Evolutionary conservation across 2,888 invertebrate genomes (phyloP).

Genomic region (Hofmannophila pseudospretella): DNA sequence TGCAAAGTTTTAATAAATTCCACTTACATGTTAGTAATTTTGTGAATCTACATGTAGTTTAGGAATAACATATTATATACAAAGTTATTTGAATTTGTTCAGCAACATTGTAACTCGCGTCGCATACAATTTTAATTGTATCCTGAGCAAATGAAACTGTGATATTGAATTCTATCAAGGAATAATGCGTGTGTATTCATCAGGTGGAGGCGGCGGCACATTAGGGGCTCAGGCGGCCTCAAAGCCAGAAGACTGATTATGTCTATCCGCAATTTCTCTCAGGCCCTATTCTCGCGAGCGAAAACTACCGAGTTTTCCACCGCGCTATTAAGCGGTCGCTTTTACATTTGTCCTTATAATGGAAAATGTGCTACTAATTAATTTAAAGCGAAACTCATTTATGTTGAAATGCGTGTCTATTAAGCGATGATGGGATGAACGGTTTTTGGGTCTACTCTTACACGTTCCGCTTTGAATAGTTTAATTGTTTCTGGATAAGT

Average conservation of each 20-base stretch:
- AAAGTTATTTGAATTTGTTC: too few species aligned
- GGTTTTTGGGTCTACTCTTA: conserved; percentile 54
- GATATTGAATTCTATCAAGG: conserved; percentile 40
- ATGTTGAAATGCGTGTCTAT: conserved; percentile 76
- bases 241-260: conserved; percentile 78
- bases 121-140: conserved; percentile 29
- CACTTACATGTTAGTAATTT: too few species aligned
- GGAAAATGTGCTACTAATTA: conserved; percentile 78
- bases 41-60: too few species aligned
- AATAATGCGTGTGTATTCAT: conserved; percentile 62
- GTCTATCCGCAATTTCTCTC: conserved; percentile 77
- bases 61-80: too few species aligned
- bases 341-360: conserved; percentile 78
- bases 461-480: conserved; percentile 41
- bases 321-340: conserved; percentile 77
- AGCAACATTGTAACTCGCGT: too few species aligned
- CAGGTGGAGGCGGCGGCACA: conserved; percentile 68
- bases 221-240: conserved; percentile 70
- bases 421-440: conserved; percentile 70
- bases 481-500: conserved; percentile 55
- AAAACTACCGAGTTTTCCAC: conserved; percentile 78
- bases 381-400: conserved; percentile 77
- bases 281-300: conserved; percentile 74
- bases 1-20: too few species aligned
- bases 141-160: conserved; percentile 30